Conservation (phyloP, 2,797 vertebrate species). For the Sebastiscus albofasciatus region DNA sequence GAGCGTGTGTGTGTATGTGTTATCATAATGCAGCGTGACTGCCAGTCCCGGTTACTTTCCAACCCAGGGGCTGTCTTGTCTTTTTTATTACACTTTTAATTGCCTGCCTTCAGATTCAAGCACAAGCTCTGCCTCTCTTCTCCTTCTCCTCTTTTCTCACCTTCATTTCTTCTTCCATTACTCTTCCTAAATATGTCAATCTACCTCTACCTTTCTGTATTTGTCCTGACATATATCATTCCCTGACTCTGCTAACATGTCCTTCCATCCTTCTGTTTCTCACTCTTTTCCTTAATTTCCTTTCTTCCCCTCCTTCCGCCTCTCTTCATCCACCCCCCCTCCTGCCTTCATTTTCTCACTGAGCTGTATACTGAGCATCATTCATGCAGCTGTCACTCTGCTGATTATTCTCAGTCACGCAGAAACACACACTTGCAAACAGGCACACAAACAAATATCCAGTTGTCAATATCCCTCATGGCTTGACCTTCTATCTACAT, state of each 20-base stretch:
- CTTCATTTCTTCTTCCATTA: background rate
- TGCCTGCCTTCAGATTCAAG: conserved; percentile 47
- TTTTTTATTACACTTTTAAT: conserved; percentile 70
- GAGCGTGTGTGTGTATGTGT: conserved; percentile 7
- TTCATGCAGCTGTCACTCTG: conserved; percentile 30
- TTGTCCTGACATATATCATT: background rate
- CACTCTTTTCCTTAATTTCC: background rate
- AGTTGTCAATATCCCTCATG: background rate
- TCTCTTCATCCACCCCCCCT: background rate
- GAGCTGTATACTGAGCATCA: conserved; percentile 11
- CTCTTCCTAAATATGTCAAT: conserved; percentile 22
- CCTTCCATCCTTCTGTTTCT: background rate
- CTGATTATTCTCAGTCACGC: conserved; percentile 49
- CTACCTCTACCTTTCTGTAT: background rate
- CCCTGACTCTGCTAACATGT: background rate
- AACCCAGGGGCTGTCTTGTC: conserved; percentile 51
- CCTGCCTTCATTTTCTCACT: conserved; percentile 2
- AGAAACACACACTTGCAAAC: conserved; percentile 11
- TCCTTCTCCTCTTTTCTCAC: background rate
- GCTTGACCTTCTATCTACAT: background rate
- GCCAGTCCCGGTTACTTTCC: conserved; percentile 34
- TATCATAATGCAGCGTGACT: conserved; percentile 54
- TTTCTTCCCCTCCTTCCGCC: background rate
- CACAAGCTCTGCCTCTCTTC: conserved; percentile 1
- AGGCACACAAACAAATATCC: background rate